phyloP scores from a whole-genome alignment of 2,797 vertebrate species.

The Menidia menidia region DNA sequence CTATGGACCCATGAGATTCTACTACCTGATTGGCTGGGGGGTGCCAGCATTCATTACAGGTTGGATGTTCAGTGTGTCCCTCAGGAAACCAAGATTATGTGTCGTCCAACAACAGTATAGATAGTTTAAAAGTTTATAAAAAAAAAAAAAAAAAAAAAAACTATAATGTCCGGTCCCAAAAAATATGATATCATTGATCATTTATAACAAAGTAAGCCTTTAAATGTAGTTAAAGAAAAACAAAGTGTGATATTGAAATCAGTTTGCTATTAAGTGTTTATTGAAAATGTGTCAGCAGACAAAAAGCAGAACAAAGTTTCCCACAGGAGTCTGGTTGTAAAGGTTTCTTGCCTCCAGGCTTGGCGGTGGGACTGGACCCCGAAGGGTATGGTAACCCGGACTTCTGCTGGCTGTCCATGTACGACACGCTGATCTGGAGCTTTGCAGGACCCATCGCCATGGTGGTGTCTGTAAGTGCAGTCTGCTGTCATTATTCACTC shows the following conservation, averaged over 20 bases:
- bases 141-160: no score
- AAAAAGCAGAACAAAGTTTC: background rate
- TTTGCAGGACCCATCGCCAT: constrained; percentile 90
- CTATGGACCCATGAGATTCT: constrained; percentile 95
- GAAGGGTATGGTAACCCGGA: constrained; percentile 96
- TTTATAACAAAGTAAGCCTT: no score
- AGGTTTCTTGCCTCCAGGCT: constrained; percentile 74
- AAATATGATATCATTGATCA: no score
- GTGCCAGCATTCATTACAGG: constrained; percentile 96
- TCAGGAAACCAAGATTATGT: background rate
- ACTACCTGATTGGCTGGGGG: constrained; percentile 96
- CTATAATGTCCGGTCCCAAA: no score
- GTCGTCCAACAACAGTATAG: background rate
- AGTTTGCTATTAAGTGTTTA: background rate
- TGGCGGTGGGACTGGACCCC: constrained; percentile 94
- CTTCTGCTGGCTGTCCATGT: constrained; percentile 96
- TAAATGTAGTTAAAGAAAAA: no score
- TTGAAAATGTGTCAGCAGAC: background rate
- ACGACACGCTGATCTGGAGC: constrained; percentile 95
- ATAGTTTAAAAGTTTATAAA: no score
- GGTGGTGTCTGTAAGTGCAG: constrained; percentile 85
- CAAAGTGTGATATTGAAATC: no score
- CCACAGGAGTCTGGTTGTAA: background rate
- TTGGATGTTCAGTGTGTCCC: constrained; percentile 40
- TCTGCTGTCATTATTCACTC: no score